Evolutionary conservation across 2,113 vertebrate species (phyloP), one percentile per base, ranked within the genome.

Genomic region (Theropithecus gelada): DNA sequence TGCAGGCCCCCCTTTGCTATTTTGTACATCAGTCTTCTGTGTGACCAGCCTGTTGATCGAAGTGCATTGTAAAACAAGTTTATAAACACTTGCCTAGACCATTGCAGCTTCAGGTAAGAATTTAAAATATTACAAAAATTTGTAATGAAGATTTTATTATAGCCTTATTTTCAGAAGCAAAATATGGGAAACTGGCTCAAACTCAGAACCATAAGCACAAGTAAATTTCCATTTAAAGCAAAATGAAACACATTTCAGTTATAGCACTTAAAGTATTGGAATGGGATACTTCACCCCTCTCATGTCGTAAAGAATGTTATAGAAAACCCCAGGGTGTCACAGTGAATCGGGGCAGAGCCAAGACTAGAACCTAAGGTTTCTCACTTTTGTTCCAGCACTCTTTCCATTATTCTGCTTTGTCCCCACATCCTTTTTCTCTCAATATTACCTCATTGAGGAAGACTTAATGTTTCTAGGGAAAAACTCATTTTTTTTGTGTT

Each of bases 151-250:
- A 73, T 79, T 82, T 90, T 45, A 90, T 61, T 38, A 52, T 83
- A 82, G 38, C 22, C 68, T 88, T 86, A 94, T 86, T 94, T 97
- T 92, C 43, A 79, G 59, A 90, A 78, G 68, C 8, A 89, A 96
- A 93, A 89, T 86, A 86, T 72, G 50, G 32, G 83, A 82, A 93
- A 89, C 9, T 92, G 88, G 40, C 25, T 92, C 25, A 45, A 76
- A 87, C 6, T 76, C 70, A 97, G 68, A 94, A 66, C 50, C 38
- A 70, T 76, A 92, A 88, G 66, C 45, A 75, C 38, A 66, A 92
- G 88, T 57, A 72, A 78, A 90, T 95, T 92, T 95, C 38, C 43
- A 82, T 43, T 76, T 68, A 92, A 92, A 81, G 80, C 35, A 85
- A 93, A 92, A 90, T 38, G 84, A 66, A 70, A 78, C n/a, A 73